Conservation (phyloP, 2,113 vertebrate species). For the Phyllostomus hastatus region DNA sequence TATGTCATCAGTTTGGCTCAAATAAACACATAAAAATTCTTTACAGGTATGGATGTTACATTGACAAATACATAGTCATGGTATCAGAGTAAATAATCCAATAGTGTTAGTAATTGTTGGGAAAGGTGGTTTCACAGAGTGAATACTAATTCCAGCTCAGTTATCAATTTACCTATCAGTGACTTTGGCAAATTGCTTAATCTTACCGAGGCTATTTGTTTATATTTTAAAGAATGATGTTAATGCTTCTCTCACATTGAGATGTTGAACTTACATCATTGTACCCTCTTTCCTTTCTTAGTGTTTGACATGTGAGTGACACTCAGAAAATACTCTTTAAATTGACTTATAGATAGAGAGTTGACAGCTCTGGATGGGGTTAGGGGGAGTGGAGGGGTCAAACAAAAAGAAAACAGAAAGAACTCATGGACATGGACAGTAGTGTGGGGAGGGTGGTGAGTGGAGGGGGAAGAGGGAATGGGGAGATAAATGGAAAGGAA, state of each 20-base stretch:
- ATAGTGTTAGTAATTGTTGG: neutral
- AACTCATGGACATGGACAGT: no score
- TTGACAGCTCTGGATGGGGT: no score
- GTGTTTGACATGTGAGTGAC: neutral
- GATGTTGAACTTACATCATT: neutral
- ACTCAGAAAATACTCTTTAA: neutral
- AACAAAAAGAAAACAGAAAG: no score
- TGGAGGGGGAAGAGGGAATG: no score
- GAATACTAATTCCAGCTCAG: neutral
- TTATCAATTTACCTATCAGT: neutral
- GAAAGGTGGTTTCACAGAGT: neutral
- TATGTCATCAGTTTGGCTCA: neutral
- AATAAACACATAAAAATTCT: neutral
- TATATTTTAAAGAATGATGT: neutral
- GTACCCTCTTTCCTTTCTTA: neutral
- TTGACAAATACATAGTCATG: neutral
- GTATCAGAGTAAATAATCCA: neutral
- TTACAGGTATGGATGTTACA: neutral
- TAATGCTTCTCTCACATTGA: neutral
- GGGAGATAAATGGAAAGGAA: no score
- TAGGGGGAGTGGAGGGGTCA: no score
- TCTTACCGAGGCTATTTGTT: neutral
- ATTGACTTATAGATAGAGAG: neutral
- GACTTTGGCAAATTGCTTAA: neutral
- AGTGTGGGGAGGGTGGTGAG: no score